These are phyloP conservation scores for Anguilla obscura DNA, from an alignment of 2,797 vertebrate species.

Conservation along the genomic window DNA sequence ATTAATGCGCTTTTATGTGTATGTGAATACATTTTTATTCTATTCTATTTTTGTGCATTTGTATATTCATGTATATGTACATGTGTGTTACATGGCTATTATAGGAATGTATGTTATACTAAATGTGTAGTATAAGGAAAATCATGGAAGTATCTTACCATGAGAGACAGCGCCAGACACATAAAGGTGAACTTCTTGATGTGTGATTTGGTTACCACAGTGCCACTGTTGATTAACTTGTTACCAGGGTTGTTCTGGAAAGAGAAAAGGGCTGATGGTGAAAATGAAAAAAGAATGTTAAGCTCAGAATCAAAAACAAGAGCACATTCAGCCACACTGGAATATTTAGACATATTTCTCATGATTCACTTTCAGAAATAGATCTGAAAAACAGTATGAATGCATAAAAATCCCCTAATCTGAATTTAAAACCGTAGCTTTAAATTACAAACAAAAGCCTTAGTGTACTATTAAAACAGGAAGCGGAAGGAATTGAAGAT, in stretches of 20 bases:
- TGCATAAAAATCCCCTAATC: not conserved
- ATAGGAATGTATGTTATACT: too few relatives aligned
- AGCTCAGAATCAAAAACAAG: not conserved
- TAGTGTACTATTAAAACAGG: not conserved
- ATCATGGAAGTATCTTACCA: slow-evolving; percentile 75
- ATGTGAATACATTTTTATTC: too few relatives aligned
- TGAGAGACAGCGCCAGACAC: slow-evolving; percentile 91
- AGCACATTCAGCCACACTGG: not conserved
- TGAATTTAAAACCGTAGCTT: not conserved
- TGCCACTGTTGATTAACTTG: slow-evolving; percentile 78
- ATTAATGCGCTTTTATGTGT: too few relatives aligned
- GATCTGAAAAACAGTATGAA: too few relatives aligned
- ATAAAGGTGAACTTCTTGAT: slow-evolving; percentile 96
- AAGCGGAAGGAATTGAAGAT: not conserved
- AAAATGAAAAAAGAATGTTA: not conserved
- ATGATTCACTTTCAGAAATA: not conserved
- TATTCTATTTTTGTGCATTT: too few relatives aligned
- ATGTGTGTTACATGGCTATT: too few relatives aligned
- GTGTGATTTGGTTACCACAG: slow-evolving; percentile 81
- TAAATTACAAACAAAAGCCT: not conserved
- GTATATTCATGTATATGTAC: too few relatives aligned
- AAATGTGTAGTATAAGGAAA: not conserved
- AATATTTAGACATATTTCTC: not conserved
- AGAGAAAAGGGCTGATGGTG: slow-evolving; percentile 11
- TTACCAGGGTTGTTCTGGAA: slow-evolving; percentile 92